A percentile compares a stretch with the other conserved stretches of the same genome.
These are phyloP conservation scores for Steatocranus sp. DNA, from an alignment of 2,797 vertebrate genomes.

Conservation along the genomic window DNA sequence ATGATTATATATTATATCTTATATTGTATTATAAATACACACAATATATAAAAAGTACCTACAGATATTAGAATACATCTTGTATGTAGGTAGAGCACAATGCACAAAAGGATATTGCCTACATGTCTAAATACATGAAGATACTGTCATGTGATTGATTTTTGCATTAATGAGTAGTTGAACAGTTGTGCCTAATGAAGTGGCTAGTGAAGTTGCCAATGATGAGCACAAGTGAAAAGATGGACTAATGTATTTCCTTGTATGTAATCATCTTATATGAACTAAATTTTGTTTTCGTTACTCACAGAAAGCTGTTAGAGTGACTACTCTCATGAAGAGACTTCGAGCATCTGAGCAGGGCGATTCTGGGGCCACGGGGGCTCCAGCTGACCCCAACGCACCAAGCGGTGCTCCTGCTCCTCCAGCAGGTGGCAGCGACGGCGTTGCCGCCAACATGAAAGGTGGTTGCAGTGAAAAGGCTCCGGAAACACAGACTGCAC, in stretches of 20 bases:
- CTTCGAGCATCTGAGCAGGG: conserved; percentile 89
- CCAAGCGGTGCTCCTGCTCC: conserved; percentile 58
- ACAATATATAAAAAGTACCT: neutral
- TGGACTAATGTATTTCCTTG: neutral
- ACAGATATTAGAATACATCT: neutral
- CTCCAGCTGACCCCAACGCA: conserved; percentile 47
- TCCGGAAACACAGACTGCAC: conserved; percentile 61
- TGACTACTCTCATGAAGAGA: conserved; percentile 97
- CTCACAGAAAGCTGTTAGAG: conserved; percentile 91
- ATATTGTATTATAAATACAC: neutral
- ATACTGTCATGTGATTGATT: neutral
- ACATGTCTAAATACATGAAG: neutral
- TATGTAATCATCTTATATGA: neutral
- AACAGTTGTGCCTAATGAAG: neutral
- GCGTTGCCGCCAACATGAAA: conserved; percentile 60
- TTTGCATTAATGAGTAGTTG: neutral
- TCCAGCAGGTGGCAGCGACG: conserved; percentile 54
- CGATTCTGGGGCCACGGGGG: conserved; percentile 68
- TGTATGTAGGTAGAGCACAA: neutral
- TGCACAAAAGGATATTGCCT: neutral
- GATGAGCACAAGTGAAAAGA: neutral
- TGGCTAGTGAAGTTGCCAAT: neutral
- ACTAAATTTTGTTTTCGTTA: neutral
- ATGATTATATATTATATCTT: neutral
- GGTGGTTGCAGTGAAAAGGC: conserved; percentile 62